A percentile compares a stretch with the other conserved stretches of the same genome.
Evolutionary conservation across 1,140 invertebrate species (phyloP).

Genomic region (Drosophila eugracilis): DNA sequence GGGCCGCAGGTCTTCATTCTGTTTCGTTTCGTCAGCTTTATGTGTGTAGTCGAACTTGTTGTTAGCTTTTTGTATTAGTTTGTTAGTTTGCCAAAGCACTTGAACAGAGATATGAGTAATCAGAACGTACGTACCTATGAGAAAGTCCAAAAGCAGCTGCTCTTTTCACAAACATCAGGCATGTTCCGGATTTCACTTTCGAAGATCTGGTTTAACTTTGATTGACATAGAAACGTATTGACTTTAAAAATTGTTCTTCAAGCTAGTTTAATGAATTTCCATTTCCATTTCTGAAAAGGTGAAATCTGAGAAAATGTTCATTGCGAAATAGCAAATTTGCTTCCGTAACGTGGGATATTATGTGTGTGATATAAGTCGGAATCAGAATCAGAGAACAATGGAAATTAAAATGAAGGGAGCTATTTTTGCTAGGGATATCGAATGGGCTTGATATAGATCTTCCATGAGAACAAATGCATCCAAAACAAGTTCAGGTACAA

Average conservation of each 20-base stretch:
- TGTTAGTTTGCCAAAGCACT: conserved; percentile 51
- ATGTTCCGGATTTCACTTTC: conserved; percentile 7
- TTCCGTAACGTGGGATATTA: conserved; percentile 34
- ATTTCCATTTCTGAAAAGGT: conserved; percentile 1
- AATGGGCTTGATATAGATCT: conserved; percentile 50
- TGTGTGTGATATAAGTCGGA: conserved; percentile 46
- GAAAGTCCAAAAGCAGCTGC: conserved; percentile 24
- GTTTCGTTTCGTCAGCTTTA: conserved; percentile 40
- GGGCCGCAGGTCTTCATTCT: conserved; percentile 13
- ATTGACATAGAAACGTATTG: neutral
- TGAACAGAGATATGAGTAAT: conserved; percentile 11
- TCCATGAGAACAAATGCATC: conserved; percentile 48
- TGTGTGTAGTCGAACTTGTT: conserved; percentile 43
- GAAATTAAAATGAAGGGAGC: conserved; percentile 24
- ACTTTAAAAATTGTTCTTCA: neutral
- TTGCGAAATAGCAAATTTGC: conserved; percentile 1
- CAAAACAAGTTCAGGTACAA: conserved; percentile 67
- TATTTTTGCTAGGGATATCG: conserved; percentile 22
- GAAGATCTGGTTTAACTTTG: neutral
- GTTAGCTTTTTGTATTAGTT: conserved; percentile 50
- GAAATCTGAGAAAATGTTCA: neutral
- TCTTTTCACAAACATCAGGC: conserved; percentile 1
- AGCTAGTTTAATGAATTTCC: no score
- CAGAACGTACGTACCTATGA: conserved; percentile 23
- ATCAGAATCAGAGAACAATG: conserved; percentile 49